Conservation (phyloP, 2,888 invertebrate species). For the Cataglyphis altisquamis region DNA sequence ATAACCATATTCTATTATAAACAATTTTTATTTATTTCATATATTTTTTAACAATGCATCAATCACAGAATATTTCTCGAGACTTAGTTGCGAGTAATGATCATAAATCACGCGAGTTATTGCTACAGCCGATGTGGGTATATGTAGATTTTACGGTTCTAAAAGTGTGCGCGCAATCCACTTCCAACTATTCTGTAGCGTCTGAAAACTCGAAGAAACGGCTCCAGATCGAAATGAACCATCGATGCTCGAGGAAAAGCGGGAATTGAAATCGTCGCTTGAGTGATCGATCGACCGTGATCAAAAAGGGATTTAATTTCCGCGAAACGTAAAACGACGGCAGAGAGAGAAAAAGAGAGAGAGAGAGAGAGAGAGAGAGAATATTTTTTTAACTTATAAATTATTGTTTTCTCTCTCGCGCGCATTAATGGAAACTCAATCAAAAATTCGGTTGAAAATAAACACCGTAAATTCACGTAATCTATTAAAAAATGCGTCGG, state of each 20-base stretch:
- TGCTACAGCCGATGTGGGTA: conserved; percentile 39
- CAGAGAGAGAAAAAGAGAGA: no score
- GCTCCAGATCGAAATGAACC: conserved; percentile 27
- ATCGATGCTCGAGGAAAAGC: background rate
- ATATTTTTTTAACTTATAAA: background rate
- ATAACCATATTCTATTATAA: background rate
- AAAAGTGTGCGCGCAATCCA: conserved; percentile 39
- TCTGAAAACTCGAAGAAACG: conserved; percentile 32
- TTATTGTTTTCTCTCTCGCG: background rate
- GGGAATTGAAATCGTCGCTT: conserved; percentile 58
- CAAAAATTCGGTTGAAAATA: background rate
- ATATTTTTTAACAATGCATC: conserved; percentile 38
- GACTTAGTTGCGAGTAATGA: background rate
- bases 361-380: no score
- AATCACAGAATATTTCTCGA: background rate
- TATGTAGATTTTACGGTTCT: conserved; percentile 56
- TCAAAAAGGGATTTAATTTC: conserved; percentile 38
- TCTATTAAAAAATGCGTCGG: background rate
- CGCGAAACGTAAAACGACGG: background rate
- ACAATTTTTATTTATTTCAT: background rate
- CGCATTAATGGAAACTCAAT: background rate
- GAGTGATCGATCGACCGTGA: conserved; percentile 45
- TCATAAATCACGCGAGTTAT: conserved; percentile 61
- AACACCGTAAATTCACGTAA: background rate
- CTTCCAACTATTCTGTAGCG: conserved; percentile 26